Evolutionary conservation across 2,888 invertebrate species (phyloP).

Genomic region (Agrilus cyanescens): DNA sequence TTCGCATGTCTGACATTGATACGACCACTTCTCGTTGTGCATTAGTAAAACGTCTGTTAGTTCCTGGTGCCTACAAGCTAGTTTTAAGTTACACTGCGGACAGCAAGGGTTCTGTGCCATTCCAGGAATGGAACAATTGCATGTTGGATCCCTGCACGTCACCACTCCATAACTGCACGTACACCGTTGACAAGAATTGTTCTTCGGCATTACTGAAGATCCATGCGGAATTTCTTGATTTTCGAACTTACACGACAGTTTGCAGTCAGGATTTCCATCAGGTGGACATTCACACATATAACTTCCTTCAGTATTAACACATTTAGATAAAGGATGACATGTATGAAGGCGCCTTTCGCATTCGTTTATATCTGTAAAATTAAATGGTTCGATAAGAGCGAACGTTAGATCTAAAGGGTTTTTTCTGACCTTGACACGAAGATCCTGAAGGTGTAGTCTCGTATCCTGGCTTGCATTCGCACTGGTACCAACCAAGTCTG

Average conservation of each 20-base stretch:
- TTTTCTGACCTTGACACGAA: slow-evolving; percentile 53
- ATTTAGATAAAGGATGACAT: slow-evolving; percentile 67
- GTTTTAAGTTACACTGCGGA: slow-evolving; percentile 65
- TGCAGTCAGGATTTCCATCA: slow-evolving; percentile 42
- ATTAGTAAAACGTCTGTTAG: slow-evolving; percentile 60
- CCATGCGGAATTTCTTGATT: slow-evolving; percentile 51
- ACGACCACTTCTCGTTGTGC: slow-evolving; percentile 80
- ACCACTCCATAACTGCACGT: slow-evolving; percentile 49
- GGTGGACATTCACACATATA: slow-evolving; percentile 64
- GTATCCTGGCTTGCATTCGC: slow-evolving; percentile 73
- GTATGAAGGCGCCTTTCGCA: slow-evolving; percentile 65
- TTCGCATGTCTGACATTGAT: slow-evolving; percentile 86
- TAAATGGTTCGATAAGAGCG: not conserved
- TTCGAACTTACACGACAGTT: slow-evolving; percentile 65
- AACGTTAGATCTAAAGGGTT: not conserved
- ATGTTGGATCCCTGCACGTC: slow-evolving; percentile 53
- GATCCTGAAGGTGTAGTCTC: slow-evolving; percentile 45
- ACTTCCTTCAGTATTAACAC: slow-evolving; percentile 69
- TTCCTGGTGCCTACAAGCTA: slow-evolving; percentile 70
- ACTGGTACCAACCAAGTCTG: slow-evolving; percentile 83
- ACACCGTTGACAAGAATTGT: slow-evolving; percentile 39
- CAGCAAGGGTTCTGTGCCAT: slow-evolving; percentile 55
- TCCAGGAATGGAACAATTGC: slow-evolving; percentile 50
- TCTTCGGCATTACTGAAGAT: slow-evolving; percentile 35
- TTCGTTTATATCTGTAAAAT: slow-evolving; percentile 65